Percentiles rank a stretch among this genome's conserved stretches.
Evolutionary conservation across 2,888 invertebrate genomes (phyloP).

Genomic region (Argyra leucocephala): DNA sequence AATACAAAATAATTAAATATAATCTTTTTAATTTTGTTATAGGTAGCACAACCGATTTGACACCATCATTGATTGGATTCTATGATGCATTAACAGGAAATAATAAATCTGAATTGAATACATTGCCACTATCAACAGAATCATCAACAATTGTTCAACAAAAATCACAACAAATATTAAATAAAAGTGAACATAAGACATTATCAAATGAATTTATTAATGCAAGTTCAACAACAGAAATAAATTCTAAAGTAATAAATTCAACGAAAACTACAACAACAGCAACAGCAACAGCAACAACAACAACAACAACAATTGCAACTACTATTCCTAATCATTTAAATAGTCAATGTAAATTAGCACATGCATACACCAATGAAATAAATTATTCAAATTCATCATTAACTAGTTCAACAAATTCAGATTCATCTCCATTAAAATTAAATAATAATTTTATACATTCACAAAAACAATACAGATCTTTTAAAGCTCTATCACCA

Average conservation of each 20-base stretch:
- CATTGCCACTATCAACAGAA: neutral
- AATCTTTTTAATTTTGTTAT: constrained; percentile 43
- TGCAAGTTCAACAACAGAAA: constrained; percentile 15
- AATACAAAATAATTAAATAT: too few species aligned
- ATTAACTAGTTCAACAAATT: constrained; percentile 29
- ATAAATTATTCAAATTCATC: constrained; percentile 21
- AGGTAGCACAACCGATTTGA: constrained; percentile 80
- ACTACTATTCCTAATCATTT: constrained; percentile 9
- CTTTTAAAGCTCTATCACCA: constrained; percentile 38
- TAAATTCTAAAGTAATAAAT: constrained; percentile 13
- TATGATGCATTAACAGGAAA: constrained; percentile 63
- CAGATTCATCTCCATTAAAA: constrained; percentile 22
- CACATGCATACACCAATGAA: neutral
- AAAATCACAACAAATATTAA: neutral
- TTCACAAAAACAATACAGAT: constrained; percentile 7
- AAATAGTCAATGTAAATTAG: constrained; percentile 11
- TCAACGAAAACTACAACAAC: constrained; percentile 10
- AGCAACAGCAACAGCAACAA: constrained; percentile 14
- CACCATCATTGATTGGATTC: constrained; percentile 75
- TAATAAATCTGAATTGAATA: constrained; percentile 33
- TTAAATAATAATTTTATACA: neutral
- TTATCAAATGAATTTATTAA: constrained; percentile 2
- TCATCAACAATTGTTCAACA: neutral
- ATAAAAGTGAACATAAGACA: too few species aligned
- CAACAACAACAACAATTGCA: constrained; percentile 13